Evolutionary conservation across 2,113 vertebrate species (phyloP), one percentile per base, ranked within the genome.

Genomic region (Archilochus colubris): DNA sequence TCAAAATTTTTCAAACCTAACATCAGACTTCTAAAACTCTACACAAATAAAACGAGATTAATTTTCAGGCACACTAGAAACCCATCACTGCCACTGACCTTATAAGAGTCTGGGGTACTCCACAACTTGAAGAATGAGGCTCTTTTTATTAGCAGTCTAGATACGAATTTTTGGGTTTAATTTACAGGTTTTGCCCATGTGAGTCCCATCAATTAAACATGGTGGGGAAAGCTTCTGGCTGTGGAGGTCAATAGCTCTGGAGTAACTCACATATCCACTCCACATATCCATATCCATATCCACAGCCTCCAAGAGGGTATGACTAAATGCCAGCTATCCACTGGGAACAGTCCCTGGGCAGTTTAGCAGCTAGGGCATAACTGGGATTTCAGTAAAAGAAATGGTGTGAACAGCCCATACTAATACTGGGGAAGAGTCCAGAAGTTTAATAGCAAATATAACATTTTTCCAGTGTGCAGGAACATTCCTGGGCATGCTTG

Each of bases 1-100:
- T 77, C 43, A 81, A 81, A 95, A 89, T 74, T 64, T 64, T 61
- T 48, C 38, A 77, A 48, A 38, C n/a, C 31, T 51, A 69, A 46
- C 22, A 62, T 64, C 23, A 33, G 30, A 63, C 30, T 82, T 87
- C 25, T 70, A 24, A 91, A 91, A 48, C 19, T 33, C 62, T 57
- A 22, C 28, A 62, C 24, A 94, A 85, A 87, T 36, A 70, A 40
- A 79, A 54, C 1, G 4, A 55, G 25, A 79, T 51, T 51, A 20
- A 46, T 74, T 94, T 89, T 73, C 69, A 89, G 33, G 22, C 43
- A 55, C 19, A 31, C 12, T 89, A 33, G 51, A 88, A 62, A 13
- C 4, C 10, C 31, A 7, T 28, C 7, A 3, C 22, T 85, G n/a
- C 12, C 4, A 0, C 16, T 68, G 43, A 54, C 5, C 2, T 27